Conservation (phyloP, 2,888 invertebrate species). For the Meta bourneti region DNA sequence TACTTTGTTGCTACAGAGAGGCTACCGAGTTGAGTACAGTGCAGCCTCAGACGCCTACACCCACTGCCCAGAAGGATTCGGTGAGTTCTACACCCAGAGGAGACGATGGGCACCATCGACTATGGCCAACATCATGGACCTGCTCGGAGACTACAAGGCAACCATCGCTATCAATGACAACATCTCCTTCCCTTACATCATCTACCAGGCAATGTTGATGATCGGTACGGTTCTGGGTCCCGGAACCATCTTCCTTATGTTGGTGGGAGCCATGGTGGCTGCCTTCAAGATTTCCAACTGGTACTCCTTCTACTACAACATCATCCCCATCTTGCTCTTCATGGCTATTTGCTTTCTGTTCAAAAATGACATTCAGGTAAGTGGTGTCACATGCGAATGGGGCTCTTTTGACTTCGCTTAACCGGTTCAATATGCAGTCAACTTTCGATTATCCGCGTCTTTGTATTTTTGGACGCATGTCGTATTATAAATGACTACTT, state of each 20-base stretch:
- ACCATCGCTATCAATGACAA: conserved; percentile 83
- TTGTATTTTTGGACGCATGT: too few species aligned
- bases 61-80: conserved; percentile 83
- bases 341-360: conserved; percentile 96
- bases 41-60: conserved; percentile 90
- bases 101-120: conserved; percentile 84
- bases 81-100: conserved; percentile 84
- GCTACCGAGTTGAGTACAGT: conserved; percentile 98
- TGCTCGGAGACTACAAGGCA: conserved; percentile 81
- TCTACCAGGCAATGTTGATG: conserved; percentile 84
- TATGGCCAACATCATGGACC: conserved; percentile 84
- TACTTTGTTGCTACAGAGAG: conserved; percentile 96
- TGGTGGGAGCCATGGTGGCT: conserved; percentile 90
- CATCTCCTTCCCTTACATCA: conserved; percentile 82
- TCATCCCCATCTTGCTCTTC: conserved; percentile 95
- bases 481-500: too few species aligned
- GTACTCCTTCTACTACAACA: conserved; percentile 93
- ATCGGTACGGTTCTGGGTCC: conserved; percentile 90
- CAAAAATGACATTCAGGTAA: conserved; percentile 92
- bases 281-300: conserved; percentile 83
- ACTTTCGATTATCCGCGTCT: too few species aligned
- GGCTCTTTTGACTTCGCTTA: not conserved
- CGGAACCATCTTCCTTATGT: conserved; percentile 90
- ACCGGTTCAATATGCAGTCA: not conserved
- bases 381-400: conserved; percentile 27